phyloP scores from a whole-genome alignment of 2,888 invertebrate species.

The Scaptomyza cyrtandrae region DNA sequence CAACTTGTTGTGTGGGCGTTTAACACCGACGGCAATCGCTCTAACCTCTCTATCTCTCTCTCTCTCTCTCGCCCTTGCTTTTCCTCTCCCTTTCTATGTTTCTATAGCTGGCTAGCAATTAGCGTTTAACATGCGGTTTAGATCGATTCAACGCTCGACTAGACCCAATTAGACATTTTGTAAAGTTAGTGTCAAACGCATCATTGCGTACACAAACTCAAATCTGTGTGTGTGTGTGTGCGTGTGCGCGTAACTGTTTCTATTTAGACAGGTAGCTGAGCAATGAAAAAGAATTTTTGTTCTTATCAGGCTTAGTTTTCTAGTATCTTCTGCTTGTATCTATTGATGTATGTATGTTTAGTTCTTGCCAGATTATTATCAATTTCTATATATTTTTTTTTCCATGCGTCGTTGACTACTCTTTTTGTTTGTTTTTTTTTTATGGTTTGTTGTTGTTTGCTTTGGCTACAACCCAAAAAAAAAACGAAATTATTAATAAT shows the following conservation, averaged over 20 bases:
- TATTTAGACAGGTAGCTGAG: conserved; percentile 71
- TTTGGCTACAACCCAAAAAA: conserved; percentile 48
- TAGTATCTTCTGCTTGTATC: conserved; percentile 52
- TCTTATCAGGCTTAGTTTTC: conserved; percentile 59
- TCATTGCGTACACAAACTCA: conserved; percentile 20
- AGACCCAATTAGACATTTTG: conserved; percentile 41
- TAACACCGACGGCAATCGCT: conserved; percentile 48
- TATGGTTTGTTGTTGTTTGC: conserved; percentile 34
- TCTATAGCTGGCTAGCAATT: conserved; percentile 54
- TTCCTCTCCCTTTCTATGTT: no score
- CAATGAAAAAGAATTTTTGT: conserved; percentile 14
- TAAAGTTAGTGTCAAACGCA: conserved; percentile 9
- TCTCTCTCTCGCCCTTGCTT: not conserved
- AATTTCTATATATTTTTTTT: conserved; percentile 33
- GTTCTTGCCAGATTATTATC: conserved; percentile 56
- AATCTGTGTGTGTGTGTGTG: conserved; percentile 14
- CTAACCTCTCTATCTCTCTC: not conserved
- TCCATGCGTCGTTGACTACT: conserved; percentile 25
- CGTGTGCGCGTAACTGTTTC: conserved; percentile 9
- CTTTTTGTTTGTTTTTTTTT: conserved; percentile 22
- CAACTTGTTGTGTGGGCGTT: conserved; percentile 64
- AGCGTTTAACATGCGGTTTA: conserved; percentile 44
- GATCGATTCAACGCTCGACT: conserved; percentile 47
- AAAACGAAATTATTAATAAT: conserved; percentile 54
- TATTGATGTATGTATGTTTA: conserved; percentile 30